Percentiles rank a stretch among this genome's conserved stretches.
phyloP scores from a whole-genome alignment of 2,113 vertebrate genomes.

The Ariopsis seemanni region DNA sequence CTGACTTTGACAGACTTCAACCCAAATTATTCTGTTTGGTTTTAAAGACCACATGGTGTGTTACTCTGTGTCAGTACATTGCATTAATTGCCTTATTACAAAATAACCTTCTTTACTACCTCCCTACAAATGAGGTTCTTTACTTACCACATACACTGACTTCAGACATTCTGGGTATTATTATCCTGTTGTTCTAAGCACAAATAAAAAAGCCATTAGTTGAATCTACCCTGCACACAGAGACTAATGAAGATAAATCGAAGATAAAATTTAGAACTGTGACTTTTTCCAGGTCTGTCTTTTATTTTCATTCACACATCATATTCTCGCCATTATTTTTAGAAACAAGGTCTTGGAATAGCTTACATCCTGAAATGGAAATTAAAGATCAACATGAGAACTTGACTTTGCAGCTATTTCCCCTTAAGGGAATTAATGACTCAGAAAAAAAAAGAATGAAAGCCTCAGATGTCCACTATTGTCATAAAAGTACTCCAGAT shows the following conservation, averaged over 20 bases:
- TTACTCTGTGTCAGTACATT: neutral
- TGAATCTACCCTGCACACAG: neutral
- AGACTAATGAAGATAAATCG: neutral
- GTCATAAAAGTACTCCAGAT: conserved; percentile 29
- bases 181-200: neutral
- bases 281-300: conserved; percentile 6
- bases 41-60: neutral
- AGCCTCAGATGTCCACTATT: conserved; percentile 29
- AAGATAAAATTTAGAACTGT: conserved; percentile 28
- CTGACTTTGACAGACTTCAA: neutral
- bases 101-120: neutral
- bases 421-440: conserved; percentile 34
- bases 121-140: neutral
- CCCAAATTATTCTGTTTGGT: neutral
- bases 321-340: conserved; percentile 40
- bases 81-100: neutral
- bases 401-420: conserved; percentile 34
- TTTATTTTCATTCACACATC: conserved; percentile 27
- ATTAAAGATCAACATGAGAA: conserved; percentile 47
- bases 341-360: conserved; percentile 47
- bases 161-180: neutral
- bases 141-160: neutral
- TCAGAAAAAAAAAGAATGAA: neutral
- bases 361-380: conserved; percentile 51
- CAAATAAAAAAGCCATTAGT: neutral